Conservation (phyloP, 2,888 invertebrate species). For the Melanargia galathea region DNA sequence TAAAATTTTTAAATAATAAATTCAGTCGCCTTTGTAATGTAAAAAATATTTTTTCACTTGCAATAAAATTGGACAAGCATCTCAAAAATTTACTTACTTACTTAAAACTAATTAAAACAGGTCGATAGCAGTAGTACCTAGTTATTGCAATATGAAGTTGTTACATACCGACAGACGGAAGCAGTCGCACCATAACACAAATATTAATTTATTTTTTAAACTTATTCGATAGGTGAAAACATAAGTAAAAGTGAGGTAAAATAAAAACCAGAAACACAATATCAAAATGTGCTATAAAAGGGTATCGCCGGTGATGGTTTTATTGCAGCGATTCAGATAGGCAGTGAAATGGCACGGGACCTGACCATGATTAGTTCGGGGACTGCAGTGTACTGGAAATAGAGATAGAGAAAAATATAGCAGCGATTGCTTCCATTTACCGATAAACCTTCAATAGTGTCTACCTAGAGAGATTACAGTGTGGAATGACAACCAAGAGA, state of each 20-base stretch:
- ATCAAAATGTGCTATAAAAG: slow-evolving; percentile 29
- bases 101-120: too few relatives aligned
- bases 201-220: too few relatives aligned
- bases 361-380: slow-evolving; percentile 69
- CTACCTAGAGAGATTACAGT: slow-evolving; percentile 3
- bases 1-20: too few relatives aligned
- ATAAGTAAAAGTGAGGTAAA: neutral
- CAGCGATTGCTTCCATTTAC: slow-evolving; percentile 36
- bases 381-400: slow-evolving; percentile 58
- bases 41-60: too few relatives aligned
- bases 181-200: too few relatives aligned
- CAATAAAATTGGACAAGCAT: too few relatives aligned
- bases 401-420: slow-evolving; percentile 39
- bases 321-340: slow-evolving; percentile 45
- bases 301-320: slow-evolving; percentile 37
- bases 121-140: too few relatives aligned
- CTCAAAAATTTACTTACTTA: too few relatives aligned
- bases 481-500: neutral
- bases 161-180: too few relatives aligned
- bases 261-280: slow-evolving; percentile 8
- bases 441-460: slow-evolving; percentile 18
- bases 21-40: too few relatives aligned
- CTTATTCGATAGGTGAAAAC: neutral
- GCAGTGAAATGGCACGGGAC: slow-evolving; percentile 66
- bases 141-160: too few relatives aligned